Evolutionary conservation across 1,140 invertebrate genomes (phyloP).

Genomic region (Hypsibius dujardini): DNA sequence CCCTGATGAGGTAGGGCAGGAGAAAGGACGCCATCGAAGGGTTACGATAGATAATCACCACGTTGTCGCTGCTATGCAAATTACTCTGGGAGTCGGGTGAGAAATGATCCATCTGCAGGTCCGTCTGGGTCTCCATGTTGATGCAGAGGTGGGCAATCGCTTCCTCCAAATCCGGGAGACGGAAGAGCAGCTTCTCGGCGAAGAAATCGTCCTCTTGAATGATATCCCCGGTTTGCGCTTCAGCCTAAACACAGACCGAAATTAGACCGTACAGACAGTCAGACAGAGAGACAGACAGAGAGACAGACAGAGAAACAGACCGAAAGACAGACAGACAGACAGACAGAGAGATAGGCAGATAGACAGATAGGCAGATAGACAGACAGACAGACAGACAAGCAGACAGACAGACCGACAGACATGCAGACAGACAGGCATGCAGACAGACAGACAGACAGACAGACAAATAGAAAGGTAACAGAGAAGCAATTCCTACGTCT

Average conservation of each 20-base stretch:
- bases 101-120: not conserved
- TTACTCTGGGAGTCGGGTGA: not conserved
- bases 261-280: not conserved
- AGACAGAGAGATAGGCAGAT: not conserved
- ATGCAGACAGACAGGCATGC: no score
- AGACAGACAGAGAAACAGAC: not conserved
- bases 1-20: not conserved
- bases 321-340: not conserved
- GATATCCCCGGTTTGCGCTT: not conserved
- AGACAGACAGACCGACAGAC: not conserved
- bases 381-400: constrained; percentile 4
- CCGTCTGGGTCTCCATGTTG: constrained; percentile 8
- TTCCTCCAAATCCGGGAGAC: not conserved
- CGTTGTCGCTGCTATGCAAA: not conserved
- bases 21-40: not conserved
- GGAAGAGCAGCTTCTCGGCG: not conserved
- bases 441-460: not conserved
- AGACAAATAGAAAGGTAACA: not conserved
- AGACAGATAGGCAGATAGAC: not conserved
- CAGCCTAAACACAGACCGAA: not conserved
- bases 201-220: not conserved
- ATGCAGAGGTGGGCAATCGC: not conserved
- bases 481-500: not conserved
- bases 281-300: not conserved
- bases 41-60: not conserved